phyloP scores from a whole-genome alignment of 2,113 vertebrate species.

The Abramis brama region DNA sequence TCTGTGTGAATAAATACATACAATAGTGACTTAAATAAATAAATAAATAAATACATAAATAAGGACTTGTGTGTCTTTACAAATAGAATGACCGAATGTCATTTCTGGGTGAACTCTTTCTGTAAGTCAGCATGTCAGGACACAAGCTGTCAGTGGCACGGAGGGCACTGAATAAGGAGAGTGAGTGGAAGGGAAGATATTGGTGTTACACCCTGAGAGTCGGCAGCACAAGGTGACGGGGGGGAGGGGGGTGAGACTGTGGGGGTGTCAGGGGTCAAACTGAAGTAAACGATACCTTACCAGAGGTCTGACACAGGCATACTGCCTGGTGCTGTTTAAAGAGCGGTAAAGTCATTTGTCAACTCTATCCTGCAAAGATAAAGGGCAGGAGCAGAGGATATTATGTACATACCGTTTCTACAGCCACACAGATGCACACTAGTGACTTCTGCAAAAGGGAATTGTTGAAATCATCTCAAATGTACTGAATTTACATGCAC shows the following conservation, averaged over 20 bases:
- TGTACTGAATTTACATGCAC: neutral
- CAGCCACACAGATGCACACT: neutral
- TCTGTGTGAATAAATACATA: too few relatives aligned
- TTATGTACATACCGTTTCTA: neutral
- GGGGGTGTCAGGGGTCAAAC: constrained; percentile 3
- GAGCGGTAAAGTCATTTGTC: constrained; percentile 70
- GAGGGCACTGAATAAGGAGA: neutral
- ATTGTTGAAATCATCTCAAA: neutral
- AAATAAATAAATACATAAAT: too few relatives aligned
- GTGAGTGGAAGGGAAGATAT: neutral
- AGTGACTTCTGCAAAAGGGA: neutral
- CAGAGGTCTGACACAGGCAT: constrained; percentile 57
- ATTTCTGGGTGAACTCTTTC: neutral
- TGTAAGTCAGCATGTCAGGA: neutral
- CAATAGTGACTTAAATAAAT: too few relatives aligned
- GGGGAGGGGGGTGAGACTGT: too few relatives aligned
- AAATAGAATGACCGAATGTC: neutral
- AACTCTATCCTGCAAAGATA: constrained; percentile 74
- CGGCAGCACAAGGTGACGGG: neutral
- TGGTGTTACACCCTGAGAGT: neutral
- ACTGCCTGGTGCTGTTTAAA: constrained; percentile 60
- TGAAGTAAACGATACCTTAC: constrained; percentile 61
- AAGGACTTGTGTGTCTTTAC: too few relatives aligned
- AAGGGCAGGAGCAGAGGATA: constrained; percentile 56
- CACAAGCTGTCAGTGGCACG: neutral